phyloP scores from a whole-genome alignment of 2,888 invertebrate species.

The Tribolium freemani region DNA sequence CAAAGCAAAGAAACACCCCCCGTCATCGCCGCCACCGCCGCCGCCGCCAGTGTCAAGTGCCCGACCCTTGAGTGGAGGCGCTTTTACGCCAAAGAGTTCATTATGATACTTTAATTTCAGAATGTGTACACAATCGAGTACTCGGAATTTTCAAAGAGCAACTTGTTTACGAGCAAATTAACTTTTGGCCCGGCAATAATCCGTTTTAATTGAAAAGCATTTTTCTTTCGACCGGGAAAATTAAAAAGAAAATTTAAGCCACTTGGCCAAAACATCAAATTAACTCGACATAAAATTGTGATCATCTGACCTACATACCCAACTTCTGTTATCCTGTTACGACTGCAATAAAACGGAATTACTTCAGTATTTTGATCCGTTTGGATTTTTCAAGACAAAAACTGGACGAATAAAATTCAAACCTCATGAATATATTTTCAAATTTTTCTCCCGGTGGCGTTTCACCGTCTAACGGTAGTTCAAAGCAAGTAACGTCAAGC shows the following conservation, averaged over 20 bases:
- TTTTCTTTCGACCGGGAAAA: conserved; percentile 17
- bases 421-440: not conserved
- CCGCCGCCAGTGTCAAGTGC: conserved; percentile 47
- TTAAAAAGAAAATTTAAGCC: too few relatives aligned
- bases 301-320: not conserved
- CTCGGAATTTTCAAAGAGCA: conserved; percentile 40
- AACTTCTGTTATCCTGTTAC: conserved; percentile 4
- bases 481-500: conserved; percentile 26
- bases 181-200: conserved; percentile 32
- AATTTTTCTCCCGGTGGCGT: not conserved
- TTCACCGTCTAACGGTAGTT: not conserved
- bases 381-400: not conserved
- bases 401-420: not conserved
- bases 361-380: not conserved
- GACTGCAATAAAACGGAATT: conserved; percentile 1
- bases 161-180: conserved; percentile 44
- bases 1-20: conserved; percentile 56
- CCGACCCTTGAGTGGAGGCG: conserved; percentile 51
- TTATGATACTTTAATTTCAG: conserved; percentile 62
- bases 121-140: conserved; percentile 57
- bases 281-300: not conserved
- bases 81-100: conserved; percentile 57
- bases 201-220: conserved; percentile 36
- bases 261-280: conserved; percentile 1
- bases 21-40: conserved; percentile 31